Evolutionary conservation across 2,113 vertebrate species (phyloP).

Genomic region (Hystrix brachyura): DNA sequence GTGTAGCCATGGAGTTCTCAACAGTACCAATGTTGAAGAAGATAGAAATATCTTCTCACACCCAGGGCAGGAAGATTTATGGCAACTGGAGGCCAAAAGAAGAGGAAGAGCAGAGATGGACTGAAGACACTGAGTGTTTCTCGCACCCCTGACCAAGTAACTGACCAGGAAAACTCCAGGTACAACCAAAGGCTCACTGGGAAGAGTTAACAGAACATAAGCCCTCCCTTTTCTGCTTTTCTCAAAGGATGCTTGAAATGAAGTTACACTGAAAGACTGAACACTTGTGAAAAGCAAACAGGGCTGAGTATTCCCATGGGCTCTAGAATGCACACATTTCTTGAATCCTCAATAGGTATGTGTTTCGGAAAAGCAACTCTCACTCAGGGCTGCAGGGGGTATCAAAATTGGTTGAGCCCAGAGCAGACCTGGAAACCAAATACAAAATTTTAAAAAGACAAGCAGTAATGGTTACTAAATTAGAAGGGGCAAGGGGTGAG

Average conservation of each 20-base stretch:
- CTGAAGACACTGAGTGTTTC: not conserved
- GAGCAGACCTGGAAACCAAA: slow-evolving; percentile 29
- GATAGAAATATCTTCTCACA: not conserved
- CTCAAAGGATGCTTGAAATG: slow-evolving; percentile 24
- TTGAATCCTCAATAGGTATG: not conserved
- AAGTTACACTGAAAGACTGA: slow-evolving; percentile 49
- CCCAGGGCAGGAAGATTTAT: not conserved
- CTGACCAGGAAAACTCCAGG: not conserved
- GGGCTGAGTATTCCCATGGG: not conserved
- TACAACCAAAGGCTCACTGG: not conserved
- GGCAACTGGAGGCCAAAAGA: not conserved
- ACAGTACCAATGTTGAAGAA: not conserved
- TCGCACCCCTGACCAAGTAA: not conserved
- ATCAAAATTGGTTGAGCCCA: not conserved
- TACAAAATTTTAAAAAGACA: not conserved
- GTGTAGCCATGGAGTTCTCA: not conserved
- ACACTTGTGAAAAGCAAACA: slow-evolving; percentile 19
- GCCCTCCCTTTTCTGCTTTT: not conserved
- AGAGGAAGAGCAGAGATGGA: not conserved
- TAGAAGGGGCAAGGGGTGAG: not conserved
- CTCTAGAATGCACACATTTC: not conserved
- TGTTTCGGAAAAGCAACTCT: slow-evolving; percentile 32
- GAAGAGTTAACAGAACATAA: not conserved
- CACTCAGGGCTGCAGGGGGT: not conserved
- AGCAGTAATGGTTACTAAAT: not conserved